Percentiles rank a stretch among this genome's conserved stretches.
phyloP scores from a whole-genome alignment of 1,140 invertebrate species.

The Pentalonia nigronervosa region DNA sequence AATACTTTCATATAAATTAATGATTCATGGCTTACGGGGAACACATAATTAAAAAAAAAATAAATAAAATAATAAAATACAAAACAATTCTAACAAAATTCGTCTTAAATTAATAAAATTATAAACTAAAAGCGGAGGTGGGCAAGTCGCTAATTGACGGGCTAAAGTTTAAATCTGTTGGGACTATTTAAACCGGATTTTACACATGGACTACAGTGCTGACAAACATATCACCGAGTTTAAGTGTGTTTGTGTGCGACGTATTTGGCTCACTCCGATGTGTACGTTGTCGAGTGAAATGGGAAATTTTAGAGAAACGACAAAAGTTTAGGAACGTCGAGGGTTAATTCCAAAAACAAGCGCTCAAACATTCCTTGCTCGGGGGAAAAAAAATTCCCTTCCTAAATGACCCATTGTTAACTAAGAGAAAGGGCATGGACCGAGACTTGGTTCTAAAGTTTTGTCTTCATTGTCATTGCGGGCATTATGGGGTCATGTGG shows the following conservation, averaged over 20 bases:
- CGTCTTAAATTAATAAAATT: constrained; percentile 10
- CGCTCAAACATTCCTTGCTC: constrained; percentile 25
- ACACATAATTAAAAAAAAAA: not conserved
- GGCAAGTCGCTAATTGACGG: not conserved
- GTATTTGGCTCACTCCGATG: not conserved
- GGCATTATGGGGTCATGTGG: constrained; percentile 3
- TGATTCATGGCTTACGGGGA: not conserved
- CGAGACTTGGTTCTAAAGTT: constrained; percentile 29
- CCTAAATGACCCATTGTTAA: constrained; percentile 44
- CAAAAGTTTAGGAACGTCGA: constrained; percentile 44
- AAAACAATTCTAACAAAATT: not conserved
- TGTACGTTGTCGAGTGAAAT: constrained; percentile 27
- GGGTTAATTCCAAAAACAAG: constrained; percentile 34
- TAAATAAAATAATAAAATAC: not conserved
- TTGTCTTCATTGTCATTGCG: not conserved
- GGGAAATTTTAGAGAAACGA: constrained; percentile 39
- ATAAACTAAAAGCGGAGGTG: not conserved
- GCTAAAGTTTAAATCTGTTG: constrained; percentile 29
- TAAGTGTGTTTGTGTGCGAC: not conserved
- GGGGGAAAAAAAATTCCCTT: not conserved
- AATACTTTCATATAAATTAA: not conserved
- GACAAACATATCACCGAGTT: constrained; percentile 45
- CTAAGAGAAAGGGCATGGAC: constrained; percentile 5
- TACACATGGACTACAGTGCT: constrained; percentile 44
- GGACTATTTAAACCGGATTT: constrained; percentile 40